Evolutionary conservation across 2,797 vertebrate genomes (phyloP).

Genomic region (Echiichthys vipera): DNA sequence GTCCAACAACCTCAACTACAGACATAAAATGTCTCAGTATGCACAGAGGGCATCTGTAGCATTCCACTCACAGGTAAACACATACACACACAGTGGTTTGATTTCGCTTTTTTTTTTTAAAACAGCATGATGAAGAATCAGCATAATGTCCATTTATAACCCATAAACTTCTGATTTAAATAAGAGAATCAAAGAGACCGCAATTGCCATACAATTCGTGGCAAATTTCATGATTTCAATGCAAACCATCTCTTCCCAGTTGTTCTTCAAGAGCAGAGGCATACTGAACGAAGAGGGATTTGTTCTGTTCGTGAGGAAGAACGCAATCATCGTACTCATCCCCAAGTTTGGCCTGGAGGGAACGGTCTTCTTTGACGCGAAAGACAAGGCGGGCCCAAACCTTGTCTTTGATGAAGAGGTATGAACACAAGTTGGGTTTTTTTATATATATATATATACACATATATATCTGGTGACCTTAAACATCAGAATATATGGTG

Average conservation of each 20-base stretch:
- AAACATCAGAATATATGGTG: neutral
- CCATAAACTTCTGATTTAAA: neutral
- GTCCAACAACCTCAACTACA: constrained; percentile 97
- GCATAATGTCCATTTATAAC: neutral
- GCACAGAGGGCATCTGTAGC: constrained; percentile 95
- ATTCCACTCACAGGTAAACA: constrained; percentile 92
- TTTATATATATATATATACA: neutral
- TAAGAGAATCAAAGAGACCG: neutral
- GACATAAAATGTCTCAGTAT: constrained; percentile 99
- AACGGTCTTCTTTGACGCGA: constrained; percentile 95
- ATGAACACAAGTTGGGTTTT: constrained; percentile 4
- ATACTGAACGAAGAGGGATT: constrained; percentile 95
- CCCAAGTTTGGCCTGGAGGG: constrained; percentile 97
- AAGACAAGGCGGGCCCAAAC: constrained; percentile 86
- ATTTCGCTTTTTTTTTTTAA: neutral
- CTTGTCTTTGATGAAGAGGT: constrained; percentile 92
- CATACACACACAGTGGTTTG: neutral
- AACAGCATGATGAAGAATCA: neutral
- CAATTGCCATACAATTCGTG: neutral
- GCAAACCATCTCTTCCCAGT: constrained; percentile 76
- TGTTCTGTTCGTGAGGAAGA: constrained; percentile 95
- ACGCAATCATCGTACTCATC: constrained; percentile 97
- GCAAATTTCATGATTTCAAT: neutral
- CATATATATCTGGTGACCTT: neutral
- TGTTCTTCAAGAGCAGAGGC: constrained; percentile 96